Evolutionary conservation across 2,888 invertebrate species (phyloP), one percentile per base, ranked within the genome.

Genomic region (Pristionchus entomophagus): DNA sequence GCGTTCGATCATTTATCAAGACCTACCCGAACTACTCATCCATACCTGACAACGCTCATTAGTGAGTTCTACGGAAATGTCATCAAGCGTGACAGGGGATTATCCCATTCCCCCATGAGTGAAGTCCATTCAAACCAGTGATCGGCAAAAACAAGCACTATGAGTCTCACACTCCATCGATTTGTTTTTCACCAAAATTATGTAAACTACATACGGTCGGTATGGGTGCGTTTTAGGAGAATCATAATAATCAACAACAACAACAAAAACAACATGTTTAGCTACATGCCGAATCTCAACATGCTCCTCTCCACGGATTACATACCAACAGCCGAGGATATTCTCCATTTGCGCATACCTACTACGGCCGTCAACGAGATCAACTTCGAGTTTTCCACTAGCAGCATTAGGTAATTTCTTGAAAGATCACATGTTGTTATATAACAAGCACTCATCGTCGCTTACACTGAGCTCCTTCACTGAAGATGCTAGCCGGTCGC

Each of bases 281-380:
- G 65, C 17, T 65, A 65, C 35, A 3, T 65, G 0, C 65, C 65
- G 35, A 32, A 35, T 22, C 35, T 65, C 19, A 0, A 0, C 19
- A 0, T 0, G 0, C 65, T 65, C 0, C 65, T 65, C 1, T 12
- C 65, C 1, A 32, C 65, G 0, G 35, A 19, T 8, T 29, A 65
- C 22, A 8, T 65, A 32, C 89, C 89, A 29, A 88, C 86, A 0
- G 53, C 51, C 0, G 85, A 86, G 29, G 89, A 89, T 85, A 51
- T 89, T 29, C 84, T 89, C 32, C 85, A 89, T 38, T 86, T 88
- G 86, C 84, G 88, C 59, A 85, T 85, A 19, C 87, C 88, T 17
- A 87, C 88, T 35, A 82, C 86, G 1, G 87, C 87, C 38, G 87
- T 89, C 51, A 86, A 87, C 82, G 89, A 89, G 56, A 89, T 89